Base-by-base conservation (phyloP, 2,888 invertebrate genomes). In the Tyria jacobaeae region DNA sequence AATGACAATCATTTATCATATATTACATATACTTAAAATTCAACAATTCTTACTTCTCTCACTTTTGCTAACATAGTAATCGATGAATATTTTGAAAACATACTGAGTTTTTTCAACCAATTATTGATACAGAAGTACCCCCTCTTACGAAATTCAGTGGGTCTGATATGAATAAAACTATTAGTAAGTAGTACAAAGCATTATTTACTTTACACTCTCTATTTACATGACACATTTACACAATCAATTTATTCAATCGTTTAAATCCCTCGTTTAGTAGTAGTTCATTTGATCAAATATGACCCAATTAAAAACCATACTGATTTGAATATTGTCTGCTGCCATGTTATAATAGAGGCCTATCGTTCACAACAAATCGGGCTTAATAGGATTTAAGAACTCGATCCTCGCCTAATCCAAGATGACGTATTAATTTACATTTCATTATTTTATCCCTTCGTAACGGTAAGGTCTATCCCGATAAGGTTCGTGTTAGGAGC, bases 351-450 rank as follows among this genome's bases (percentile, higher is more conserved):
- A 74, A 76, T 64, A 70, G 67, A 73, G 71, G 71, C 72, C 71
- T 78, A 81, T 82, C 79, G 75, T 80, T 82, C 82, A 79, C 81
- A 80, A 81, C 79, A 82, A 82, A 78, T 79, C 79, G 69, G 73
- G 64, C 70, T 64, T 81, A 80, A 83, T 83, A 80, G 83, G 84
- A 83, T 87, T 87, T 85, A 80, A 80, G 75, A 79, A 80, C 78
- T 79, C 78, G 79, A 84, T 80, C 84, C 81, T 71, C 73, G 70
- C 70, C 72, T 78, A 81, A 82, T 85, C 85, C 81, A 77, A 82
- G 83, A 85, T 84, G 85, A 85, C 82, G 85, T 87, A 86, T 89
- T 87, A 86, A 87, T 88, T 86, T 87, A 82, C 87, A 86, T 87
- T 84, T 84, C 79, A 85, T 86, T 87, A 87, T 83, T 80, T 78